Base-by-base conservation (phyloP, 2,113 vertebrate genomes). In the Naja naja region DNA sequence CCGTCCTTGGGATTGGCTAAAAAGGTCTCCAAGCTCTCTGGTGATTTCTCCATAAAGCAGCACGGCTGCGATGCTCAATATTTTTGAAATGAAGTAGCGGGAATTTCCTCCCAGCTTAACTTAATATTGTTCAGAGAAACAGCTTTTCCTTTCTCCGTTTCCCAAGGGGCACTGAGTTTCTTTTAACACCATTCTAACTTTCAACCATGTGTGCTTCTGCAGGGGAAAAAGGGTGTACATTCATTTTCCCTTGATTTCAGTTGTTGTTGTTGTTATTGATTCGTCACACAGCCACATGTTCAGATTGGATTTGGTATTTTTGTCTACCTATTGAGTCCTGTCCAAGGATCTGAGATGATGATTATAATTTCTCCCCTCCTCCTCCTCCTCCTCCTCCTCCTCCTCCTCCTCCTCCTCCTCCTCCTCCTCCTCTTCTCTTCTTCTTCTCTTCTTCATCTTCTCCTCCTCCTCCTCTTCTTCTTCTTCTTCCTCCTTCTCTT, bases 221-320 rank as follows among this genome's bases (percentile, higher is more conserved):
- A 23, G 55, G 94, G 94, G 94, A 93, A 97, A 97, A 94, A 93
- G 96, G 94, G 93, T 87, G 91, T 93, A 94, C 90, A 53, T 96
- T 95, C 95, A 30, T 64, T 95, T 95, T 91, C 93, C 64, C 91
- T 96, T 94, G 58, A 96, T 96, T 94, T 97, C 93, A 64, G 1
- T 30, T 30, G 4, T 64, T 30, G 4, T 30, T 64, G 27, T 12
- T 30, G 58, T 30, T 64, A 30, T 14, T 64, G 60, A n/a, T 64
- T 30, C 0, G 27, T 64, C 0, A 27, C 60, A 30, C 11, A 64
- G 58, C 27, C 58, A 64, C 3, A 64, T 64, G 60, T 30, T 12
- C 27, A 64, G 60, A 30, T 4, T 64, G 27, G 60, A 64, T 64
- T 64, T 30, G 27, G 60, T 23, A 64, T 64, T 64, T 64, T 64